These are phyloP conservation scores for Odontesthes bonariensis DNA, from an alignment of 2,113 vertebrate genomes.

Conservation along the genomic window DNA sequence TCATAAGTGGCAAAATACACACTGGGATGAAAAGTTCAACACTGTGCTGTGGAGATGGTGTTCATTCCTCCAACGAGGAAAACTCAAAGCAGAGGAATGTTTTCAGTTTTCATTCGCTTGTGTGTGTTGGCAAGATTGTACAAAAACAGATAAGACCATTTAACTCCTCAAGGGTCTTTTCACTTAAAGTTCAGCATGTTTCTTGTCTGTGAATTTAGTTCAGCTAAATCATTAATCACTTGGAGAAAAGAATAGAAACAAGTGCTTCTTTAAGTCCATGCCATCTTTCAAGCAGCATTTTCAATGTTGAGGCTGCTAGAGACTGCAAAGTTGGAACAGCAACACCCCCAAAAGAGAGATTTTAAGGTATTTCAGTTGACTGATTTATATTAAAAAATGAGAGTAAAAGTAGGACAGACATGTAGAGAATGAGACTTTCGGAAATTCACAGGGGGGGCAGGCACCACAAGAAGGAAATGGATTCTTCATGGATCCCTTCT, in stretches of 20 bases:
- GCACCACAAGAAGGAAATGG: slow-evolving; percentile 7
- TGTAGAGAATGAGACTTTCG: slow-evolving; percentile 19
- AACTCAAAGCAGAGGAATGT: neutral
- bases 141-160: neutral
- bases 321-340: slow-evolving; percentile 30
- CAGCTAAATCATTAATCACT: slow-evolving; percentile 43
- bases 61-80: neutral
- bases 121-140: neutral
- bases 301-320: neutral
- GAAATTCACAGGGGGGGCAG: neutral
- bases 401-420: slow-evolving; percentile 58
- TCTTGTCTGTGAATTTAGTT: too few relatives aligned
- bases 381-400: slow-evolving; percentile 39
- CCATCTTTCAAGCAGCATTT: slow-evolving; percentile 31
- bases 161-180: neutral
- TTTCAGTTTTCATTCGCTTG: neutral
- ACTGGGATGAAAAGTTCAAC: slow-evolving; percentile 34
- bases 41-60: neutral
- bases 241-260: neutral
- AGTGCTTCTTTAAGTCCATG: slow-evolving; percentile 31
- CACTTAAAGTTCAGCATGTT: neutral
- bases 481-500: slow-evolving; percentile 28
- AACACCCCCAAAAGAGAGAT: slow-evolving; percentile 34
- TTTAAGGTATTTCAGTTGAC: slow-evolving; percentile 24
- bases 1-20: slow-evolving; percentile 23